Base-by-base conservation (phyloP, 2,113 vertebrate genomes). In the Sebastes fasciatus region DNA sequence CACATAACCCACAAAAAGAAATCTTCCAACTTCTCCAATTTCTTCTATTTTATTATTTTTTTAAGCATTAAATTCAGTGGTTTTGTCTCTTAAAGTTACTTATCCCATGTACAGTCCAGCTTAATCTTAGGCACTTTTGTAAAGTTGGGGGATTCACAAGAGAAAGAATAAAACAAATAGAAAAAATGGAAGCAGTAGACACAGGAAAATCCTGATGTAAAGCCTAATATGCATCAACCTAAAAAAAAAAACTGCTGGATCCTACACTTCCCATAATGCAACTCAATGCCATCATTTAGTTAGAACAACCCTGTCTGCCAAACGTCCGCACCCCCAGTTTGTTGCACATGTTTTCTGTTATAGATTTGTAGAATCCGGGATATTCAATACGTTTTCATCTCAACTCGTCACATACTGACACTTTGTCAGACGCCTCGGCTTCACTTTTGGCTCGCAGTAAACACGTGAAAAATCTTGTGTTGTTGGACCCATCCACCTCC, bases 1-100 rank as follows among this genome's bases (percentile, higher is more conserved):
- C 77, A 83, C 83, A 87, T 8, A n/a, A 67, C 58, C 23, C 58
- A 73, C 45, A 7, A 40, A 26, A 52, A 61, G 16, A 58, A 88
- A 63, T 64, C 74, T 0, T 75, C 49, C 57, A 66, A 60, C 51
- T 45, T 77, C 72, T 62, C 45, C n/a, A 82, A 12, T 76, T 73
- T 55, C 17, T 51, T 68, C 5, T 64, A 14, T 74, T 58, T 70
- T 40, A 45, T 63, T 74, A 45, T 49, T 77, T 55, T 70, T 54
- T 74, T 13, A n/a, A 48, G 46, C 4, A 8, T 49, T 49, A 49
- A 49, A 49, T 52, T 57, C 51, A 52, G 16, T 34, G 34, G 34
- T 16, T 57, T 42, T 9, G 52, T 16, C 42, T 57, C 9, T 48
- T 48, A 40, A 54, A 21, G 17, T 42, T 60, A 8, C 13, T 45